These are phyloP conservation scores for Parotocinclus haroldoi DNA, from an alignment of 2,797 vertebrate species.

Conservation along the genomic window DNA sequence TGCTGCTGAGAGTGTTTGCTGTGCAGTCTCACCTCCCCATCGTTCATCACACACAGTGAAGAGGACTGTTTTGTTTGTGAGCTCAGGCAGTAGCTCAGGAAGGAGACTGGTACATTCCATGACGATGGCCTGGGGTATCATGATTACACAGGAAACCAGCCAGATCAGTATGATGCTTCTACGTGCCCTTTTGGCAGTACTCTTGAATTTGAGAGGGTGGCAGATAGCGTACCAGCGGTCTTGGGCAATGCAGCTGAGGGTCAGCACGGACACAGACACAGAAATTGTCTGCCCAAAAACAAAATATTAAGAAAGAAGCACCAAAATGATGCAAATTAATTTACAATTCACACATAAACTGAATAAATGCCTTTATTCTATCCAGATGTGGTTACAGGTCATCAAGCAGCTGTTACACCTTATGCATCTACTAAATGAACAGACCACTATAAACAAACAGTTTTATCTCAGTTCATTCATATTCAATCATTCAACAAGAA, in stretches of 20 bases:
- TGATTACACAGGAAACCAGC: slow-evolving; percentile 90
- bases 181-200: slow-evolving; percentile 88
- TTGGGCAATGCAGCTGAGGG: slow-evolving; percentile 92
- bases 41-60: slow-evolving; percentile 95
- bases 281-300: slow-evolving; percentile 81
- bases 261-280: slow-evolving; percentile 93
- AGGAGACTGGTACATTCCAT: slow-evolving; percentile 91
- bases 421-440: no score
- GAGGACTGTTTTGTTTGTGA: slow-evolving; percentile 92
- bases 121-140: slow-evolving; percentile 94
- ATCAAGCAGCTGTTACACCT: no score
- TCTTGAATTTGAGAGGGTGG: slow-evolving; percentile 97
- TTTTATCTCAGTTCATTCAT: no score
- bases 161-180: slow-evolving; percentile 92
- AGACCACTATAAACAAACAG: no score
- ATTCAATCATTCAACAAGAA: no score
- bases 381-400: no score
- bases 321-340: neutral
- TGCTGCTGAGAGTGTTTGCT: neutral
- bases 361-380: neutral
- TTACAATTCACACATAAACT: neutral
- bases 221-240: slow-evolving; percentile 98
- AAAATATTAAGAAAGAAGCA: neutral
- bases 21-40: slow-evolving; percentile 82
- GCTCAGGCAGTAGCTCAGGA: slow-evolving; percentile 85